phyloP scores from a whole-genome alignment of 2,888 invertebrate species.

The Bellardia pandia region DNA sequence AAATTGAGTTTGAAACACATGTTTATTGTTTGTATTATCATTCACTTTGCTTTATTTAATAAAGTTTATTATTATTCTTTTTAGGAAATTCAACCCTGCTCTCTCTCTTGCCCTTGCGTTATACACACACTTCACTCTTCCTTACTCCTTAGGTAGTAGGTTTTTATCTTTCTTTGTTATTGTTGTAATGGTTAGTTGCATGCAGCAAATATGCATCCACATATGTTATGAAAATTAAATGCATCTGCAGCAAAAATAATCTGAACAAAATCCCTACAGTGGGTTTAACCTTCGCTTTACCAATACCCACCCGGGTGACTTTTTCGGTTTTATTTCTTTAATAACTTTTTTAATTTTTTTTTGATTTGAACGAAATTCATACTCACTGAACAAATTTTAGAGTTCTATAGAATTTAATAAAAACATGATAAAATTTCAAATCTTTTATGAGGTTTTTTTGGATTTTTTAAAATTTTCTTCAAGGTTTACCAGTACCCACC shows the following conservation, averaged over 20 bases:
- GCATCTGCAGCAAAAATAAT: neutral
- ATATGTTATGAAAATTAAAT: neutral
- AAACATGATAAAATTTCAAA: too few species aligned
- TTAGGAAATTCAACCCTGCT: neutral
- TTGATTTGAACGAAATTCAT: too few species aligned
- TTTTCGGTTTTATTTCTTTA: too few species aligned
- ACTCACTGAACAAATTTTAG: too few species aligned
- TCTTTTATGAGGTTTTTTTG: too few species aligned
- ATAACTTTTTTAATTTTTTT: too few species aligned
- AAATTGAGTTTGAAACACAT: conserved; percentile 10
- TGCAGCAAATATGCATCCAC: neutral
- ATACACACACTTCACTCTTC: neutral
- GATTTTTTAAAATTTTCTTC: too few species aligned
- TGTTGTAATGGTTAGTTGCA: neutral
- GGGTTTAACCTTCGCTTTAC: too few species aligned
- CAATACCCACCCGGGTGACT: too few species aligned
- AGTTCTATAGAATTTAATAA: too few species aligned
- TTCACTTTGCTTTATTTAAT: neutral
- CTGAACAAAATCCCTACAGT: neutral
- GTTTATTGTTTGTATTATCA: conserved; percentile 7
- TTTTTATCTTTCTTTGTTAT: neutral
- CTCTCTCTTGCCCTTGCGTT: neutral
- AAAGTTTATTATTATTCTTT: neutral
- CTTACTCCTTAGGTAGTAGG: neutral
- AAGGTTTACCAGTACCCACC: too few species aligned